Evolutionary conservation across 2,888 invertebrate species (phyloP), one percentile per base, ranked within the genome.

Genomic region (Ormyrus thymus): DNA sequence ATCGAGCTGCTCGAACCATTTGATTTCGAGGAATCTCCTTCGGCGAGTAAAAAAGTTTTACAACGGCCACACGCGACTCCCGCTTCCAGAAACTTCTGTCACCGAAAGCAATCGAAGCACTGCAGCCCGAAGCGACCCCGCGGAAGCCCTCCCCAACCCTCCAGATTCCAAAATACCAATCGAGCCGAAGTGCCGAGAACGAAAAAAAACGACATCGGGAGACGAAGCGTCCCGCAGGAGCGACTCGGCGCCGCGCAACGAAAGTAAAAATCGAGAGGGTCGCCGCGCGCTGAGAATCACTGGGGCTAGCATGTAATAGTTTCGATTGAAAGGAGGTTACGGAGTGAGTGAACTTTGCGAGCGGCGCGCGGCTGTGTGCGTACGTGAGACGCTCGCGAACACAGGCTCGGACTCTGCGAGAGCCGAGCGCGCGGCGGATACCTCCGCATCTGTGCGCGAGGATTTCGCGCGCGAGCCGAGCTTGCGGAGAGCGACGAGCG

Each of bases 251-350:
- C 1, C 13, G 59, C 11, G 29, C 59, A 43, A 64, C 43, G 64
- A 64, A 64, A 64, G 64, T 64, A 64, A 64, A 64, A 64, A 64
- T 64, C 43, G 13, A 74, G 71, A 73, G 70, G 62, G 75, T 53
- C 29, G 68, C 62, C 50, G 55, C 68, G 43, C 66, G 70, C 70
- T 81, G 78, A 81, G 81, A 81, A 53, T 78, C 81, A 73, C 81
- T 81, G 81, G 50, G 71, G 65, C 81, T 81, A 71, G 70, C 72
- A 77, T 81, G 80, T 90, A 89, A 90, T 89, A 89, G 89, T 90
- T 90, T 90, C 89, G 89, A 89, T 89, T 86, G 89, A 89, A 90
- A 90, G 89, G 89, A 90, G 89, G 90, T 89, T 89, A 89, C 88
- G 86, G 86, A 89, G 89, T 90, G 89, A 90, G 86, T 89, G 90